Evolutionary conservation across 2,113 vertebrate species (phyloP), one percentile per base, ranked within the genome.

Genomic region (Ptilorrhoa leucosticta): DNA sequence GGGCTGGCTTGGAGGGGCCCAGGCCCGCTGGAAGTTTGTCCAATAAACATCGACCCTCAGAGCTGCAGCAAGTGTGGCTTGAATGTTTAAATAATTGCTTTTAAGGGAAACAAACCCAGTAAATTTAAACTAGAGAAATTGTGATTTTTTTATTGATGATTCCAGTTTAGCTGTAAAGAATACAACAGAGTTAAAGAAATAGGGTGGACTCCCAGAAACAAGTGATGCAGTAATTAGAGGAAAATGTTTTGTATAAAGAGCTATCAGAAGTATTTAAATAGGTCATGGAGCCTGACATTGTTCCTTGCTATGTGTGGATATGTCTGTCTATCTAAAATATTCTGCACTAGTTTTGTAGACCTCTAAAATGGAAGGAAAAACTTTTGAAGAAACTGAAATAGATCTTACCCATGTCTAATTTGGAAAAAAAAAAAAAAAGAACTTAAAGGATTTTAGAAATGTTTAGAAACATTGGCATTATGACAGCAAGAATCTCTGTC

Each of bases 401-500:
- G 77, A 70, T 93, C 63, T 69, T 90, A 72, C 10, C 35, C 89
- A 31, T 93, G 78, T 87, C 87, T 90, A 80, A 91, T 88, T 79
- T 71, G 66, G 37, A 4, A 14, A n/a, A 58, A 75, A 65, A 86
- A 47, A 35, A 72, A 16, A 53, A 31, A 13, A 35, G 4, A 63
- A 83, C 40, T 56, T 77, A 70, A 63, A 70, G 71, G 80, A 70
- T 83, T 83, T 94, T 51, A 69, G 57, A 89, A 92, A 58, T 84
- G 58, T 90, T 94, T 87, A 88, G 89, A 83, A 93, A 73, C 58
- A 50, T 24, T 94, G 83, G 90, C 72, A 42, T 88, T 78, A 75
- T 81, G 87, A 92, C 94, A 94, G 90, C 82, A 78, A 84, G 68
- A 45, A 75, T 93, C 84, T 92, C 83, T 84, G 77, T 83, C 83